Evolutionary conservation across 2,888 invertebrate species (phyloP).

Genomic region (Rotaria macrura): DNA sequence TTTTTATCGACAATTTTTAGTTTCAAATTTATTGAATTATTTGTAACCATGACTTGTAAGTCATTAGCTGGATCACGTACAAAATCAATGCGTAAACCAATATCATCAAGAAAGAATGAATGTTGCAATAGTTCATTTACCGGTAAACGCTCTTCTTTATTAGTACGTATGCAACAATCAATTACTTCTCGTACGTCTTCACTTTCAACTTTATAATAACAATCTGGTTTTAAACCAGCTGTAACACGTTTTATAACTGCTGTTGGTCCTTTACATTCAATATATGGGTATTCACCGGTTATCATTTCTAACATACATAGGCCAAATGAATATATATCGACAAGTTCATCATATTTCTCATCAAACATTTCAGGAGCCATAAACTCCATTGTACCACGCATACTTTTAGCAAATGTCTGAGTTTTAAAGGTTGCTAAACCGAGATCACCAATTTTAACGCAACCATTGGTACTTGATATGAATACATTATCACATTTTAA

Average conservation of each 20-base stretch:
- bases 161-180: conserved; percentile 79
- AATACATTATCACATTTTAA: conserved; percentile 99
- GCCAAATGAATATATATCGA: conserved; percentile 97
- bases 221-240: conserved; percentile 86
- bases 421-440: conserved; percentile 96
- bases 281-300: conserved; percentile 96
- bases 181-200: conserved; percentile 89
- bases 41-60: neutral
- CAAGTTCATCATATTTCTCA: conserved; percentile 96
- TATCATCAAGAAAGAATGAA: conserved; percentile 30
- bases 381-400: conserved; percentile 83
- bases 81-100: conserved; percentile 26
- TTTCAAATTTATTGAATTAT: conserved; percentile 22
- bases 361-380: conserved; percentile 99
- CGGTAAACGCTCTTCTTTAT: conserved; percentile 65
- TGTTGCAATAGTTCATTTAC: conserved; percentile 32
- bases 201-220: conserved; percentile 82
- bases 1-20: conserved; percentile 29
- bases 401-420: conserved; percentile 94
- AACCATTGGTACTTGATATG: conserved; percentile 95
- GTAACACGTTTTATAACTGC: conserved; percentile 98
- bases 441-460: conserved; percentile 95
- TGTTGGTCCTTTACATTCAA: conserved; percentile 92
- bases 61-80: conserved; percentile 13
- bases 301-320: conserved; percentile 99